Evolutionary conservation across 2,888 invertebrate species (phyloP).

Genomic region (Oligia fasciuncula): DNA sequence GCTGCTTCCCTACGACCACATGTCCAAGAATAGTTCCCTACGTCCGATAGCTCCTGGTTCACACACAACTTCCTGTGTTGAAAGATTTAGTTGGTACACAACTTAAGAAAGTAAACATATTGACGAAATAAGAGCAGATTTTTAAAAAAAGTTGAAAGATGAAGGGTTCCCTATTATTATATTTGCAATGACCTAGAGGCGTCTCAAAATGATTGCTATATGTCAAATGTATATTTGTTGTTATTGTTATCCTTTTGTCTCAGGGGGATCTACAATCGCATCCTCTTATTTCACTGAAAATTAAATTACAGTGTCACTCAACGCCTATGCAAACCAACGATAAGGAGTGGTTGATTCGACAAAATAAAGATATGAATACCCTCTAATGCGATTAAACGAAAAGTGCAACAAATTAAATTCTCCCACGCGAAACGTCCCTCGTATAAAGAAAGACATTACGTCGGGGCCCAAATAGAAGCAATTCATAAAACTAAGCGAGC

Average conservation of each 20-base stretch:
- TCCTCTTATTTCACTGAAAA: constrained; percentile 48
- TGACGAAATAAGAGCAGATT: not conserved
- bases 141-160: not conserved
- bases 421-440: constrained; percentile 86
- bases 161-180: not conserved
- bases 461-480: constrained; percentile 82
- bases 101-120: not conserved
- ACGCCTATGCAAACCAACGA: constrained; percentile 77
- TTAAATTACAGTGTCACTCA: constrained; percentile 68
- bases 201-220: not conserved
- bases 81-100: constrained; percentile 10
- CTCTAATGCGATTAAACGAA: constrained; percentile 83
- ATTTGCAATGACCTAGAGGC: not conserved
- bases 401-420: constrained; percentile 88
- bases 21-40: constrained; percentile 33
- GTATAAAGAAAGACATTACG: constrained; percentile 86
- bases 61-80: constrained; percentile 38
- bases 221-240: constrained; percentile 1
- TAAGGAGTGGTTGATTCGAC: constrained; percentile 71
- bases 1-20: constrained; percentile 33
- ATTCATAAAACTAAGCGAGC: constrained; percentile 86
- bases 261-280: constrained; percentile 34
- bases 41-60: constrained; percentile 20
- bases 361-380: constrained; percentile 79
- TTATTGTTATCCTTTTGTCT: constrained; percentile 23